Evolutionary conservation across 1,140 invertebrate species (phyloP).

Genomic region (Drosophila ironensis): DNA sequence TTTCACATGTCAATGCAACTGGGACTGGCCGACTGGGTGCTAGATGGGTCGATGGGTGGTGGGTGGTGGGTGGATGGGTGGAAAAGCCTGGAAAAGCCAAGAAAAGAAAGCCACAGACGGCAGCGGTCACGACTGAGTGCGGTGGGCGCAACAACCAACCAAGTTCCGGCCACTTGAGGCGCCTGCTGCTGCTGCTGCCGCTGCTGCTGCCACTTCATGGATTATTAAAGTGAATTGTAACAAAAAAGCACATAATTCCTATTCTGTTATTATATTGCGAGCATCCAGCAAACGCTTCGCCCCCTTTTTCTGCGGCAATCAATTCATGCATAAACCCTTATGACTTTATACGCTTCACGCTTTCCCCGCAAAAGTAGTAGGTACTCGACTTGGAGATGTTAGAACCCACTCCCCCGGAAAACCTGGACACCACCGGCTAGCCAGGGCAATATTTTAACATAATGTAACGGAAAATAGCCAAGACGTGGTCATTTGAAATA

Average conservation of each 20-base stretch:
- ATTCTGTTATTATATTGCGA: conserved; percentile 61
- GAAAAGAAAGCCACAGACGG: conserved; percentile 12
- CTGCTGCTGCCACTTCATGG: conserved; percentile 52
- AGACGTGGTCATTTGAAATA: conserved; percentile 78
- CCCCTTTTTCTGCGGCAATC: conserved; percentile 35
- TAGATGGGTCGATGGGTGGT: too few relatives aligned
- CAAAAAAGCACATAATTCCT: conserved; percentile 70
- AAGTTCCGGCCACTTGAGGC: background rate
- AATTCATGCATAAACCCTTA: conserved; percentile 80
- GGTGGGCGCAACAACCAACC: background rate
- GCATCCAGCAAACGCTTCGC: background rate
- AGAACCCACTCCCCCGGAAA: background rate
- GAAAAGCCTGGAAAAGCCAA: background rate
- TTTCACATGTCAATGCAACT: conserved; percentile 72
- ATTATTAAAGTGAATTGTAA: conserved; percentile 73
- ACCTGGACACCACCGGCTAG: conserved; percentile 50
- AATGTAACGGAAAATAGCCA: conserved; percentile 79
- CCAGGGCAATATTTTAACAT: conserved; percentile 72
- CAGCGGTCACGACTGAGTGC: conserved; percentile 10
- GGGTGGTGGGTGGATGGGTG: too few relatives aligned
- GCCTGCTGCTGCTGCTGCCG: background rate
- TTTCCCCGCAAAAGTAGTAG: too few relatives aligned
- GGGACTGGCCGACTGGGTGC: conserved; percentile 3
- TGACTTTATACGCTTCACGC: conserved; percentile 78
- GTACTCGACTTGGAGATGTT: too few relatives aligned